These are phyloP conservation scores for Pandion haliaetus DNA, from an alignment of 2,113 vertebrate genomes.

Conservation along the genomic window DNA sequence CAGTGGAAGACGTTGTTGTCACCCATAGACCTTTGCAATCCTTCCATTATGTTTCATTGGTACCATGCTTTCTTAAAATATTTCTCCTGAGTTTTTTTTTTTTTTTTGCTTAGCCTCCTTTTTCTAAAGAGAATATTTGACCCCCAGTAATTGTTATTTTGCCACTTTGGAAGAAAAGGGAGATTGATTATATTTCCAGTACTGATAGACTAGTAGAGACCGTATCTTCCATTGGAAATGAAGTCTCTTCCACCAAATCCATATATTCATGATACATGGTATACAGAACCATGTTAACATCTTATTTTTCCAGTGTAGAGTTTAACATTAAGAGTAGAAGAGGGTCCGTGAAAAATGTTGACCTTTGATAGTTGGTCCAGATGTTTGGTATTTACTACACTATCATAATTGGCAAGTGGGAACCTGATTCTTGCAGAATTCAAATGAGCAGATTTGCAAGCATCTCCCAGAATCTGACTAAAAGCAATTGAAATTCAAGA, in stretches of 20 bases:
- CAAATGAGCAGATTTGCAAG: not conserved
- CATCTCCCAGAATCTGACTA: not conserved
- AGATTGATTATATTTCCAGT: not conserved
- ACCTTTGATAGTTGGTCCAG: not conserved
- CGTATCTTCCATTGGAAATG: not conserved
- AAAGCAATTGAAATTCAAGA: not conserved
- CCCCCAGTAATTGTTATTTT: not conserved
- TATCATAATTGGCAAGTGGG: not conserved
- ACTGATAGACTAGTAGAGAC: not conserved
- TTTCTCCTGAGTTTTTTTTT: not conserved
- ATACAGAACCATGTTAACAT: not conserved
- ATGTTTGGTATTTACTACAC: not conserved
- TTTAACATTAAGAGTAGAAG: not conserved
- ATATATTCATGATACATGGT: fast-evolving
- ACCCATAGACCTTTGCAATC: not conserved
- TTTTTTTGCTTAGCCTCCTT: not conserved
- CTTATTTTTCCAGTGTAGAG: not conserved
- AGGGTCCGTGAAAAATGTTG: not conserved
- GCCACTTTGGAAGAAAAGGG: not conserved
- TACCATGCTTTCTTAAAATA: not conserved
- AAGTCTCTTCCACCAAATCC: not conserved
- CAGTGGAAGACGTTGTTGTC: fast-evolving
- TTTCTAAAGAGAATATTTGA: not conserved
- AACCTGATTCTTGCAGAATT: not conserved
- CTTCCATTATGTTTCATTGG: not conserved